Base-by-base conservation (phyloP, 2,797 vertebrate genomes). In the Podarcis lilfordi region DNA sequence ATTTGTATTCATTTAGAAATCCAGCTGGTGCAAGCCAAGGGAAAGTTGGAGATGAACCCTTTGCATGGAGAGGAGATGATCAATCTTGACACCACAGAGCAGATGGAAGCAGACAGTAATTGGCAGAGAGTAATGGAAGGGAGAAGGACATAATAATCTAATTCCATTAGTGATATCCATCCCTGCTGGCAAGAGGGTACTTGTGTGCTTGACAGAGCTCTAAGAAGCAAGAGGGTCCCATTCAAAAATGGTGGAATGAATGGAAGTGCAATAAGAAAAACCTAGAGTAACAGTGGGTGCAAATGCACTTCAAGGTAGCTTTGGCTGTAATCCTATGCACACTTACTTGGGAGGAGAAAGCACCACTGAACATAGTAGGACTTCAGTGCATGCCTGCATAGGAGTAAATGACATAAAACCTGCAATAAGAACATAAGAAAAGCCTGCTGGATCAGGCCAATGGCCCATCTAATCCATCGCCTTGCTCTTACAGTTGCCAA, bases 61-160 rank as follows among this genome's bases (percentile, higher is more conserved):
- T 68, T 68, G 43, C 69, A 68, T 40, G n/a, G 25, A 76, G 32
- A 81, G 5, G 40, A 81, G 43, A 85, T 79, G 5, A 89, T 81
- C 69, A 85, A 76, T 89, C 88, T 81, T 85, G 83, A 85, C n/a
- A 81, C 43, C 17, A 37, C 50, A n/a, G 71, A 89, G 32, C 88
- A 89, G 78, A 89, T 85, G 83, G 88, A 85, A 89, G 43, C 55
- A n/a, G 43, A 59, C n/a, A 55, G 83, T 89, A 89, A 85, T 81
- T 89, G 84, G 83, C 83, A 89, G 71, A 85, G 78, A 89, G 71
- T 76, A 89, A 89, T 89, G 32, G 40, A 85, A 68, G 43, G 40
- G 61, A 89, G 88, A 89, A 81, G 71, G 78, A 81, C 43, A 85
- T 85, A 89, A 85, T 85, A 75, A 85, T 85, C 40, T 89, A 76